Evolutionary conservation across 2,113 vertebrate genomes (phyloP).

Genomic region (Pelecanus crispus): DNA sequence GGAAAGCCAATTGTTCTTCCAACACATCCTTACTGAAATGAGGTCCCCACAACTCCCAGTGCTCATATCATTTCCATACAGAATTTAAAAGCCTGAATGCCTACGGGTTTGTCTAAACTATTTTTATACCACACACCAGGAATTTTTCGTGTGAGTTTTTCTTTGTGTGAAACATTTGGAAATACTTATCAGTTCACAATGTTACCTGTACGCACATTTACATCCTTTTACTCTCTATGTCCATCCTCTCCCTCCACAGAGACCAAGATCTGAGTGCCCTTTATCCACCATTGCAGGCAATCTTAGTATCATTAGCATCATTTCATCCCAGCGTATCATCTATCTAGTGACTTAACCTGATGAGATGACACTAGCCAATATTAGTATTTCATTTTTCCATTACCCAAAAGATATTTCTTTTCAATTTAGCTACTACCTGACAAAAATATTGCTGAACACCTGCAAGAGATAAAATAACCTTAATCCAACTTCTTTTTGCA

Average conservation of each 20-base stretch:
- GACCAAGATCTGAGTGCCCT: not conserved
- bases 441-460: slow-evolving; percentile 56
- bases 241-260: not conserved
- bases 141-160: not conserved
- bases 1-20: not conserved
- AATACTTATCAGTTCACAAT: not conserved
- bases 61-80: not conserved
- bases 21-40: not conserved
- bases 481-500: slow-evolving; percentile 55
- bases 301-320: slow-evolving; percentile 21
- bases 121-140: not conserved
- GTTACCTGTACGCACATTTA: not conserved
- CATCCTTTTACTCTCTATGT: not conserved
- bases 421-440: slow-evolving; percentile 47
- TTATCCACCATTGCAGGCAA: not conserved
- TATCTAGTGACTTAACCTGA: slow-evolving; percentile 24
- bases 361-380: slow-evolving; percentile 28
- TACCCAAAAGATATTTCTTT: slow-evolving; percentile 51
- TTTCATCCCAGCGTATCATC: slow-evolving; percentile 16
- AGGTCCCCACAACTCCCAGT: not conserved
- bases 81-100: not conserved
- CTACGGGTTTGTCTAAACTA: not conserved
- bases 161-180: not conserved
- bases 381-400: slow-evolving; percentile 59
- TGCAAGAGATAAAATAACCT: slow-evolving; percentile 52